Percentiles rank a stretch among this genome's conserved stretches.
Evolutionary conservation across 2,888 invertebrate species (phyloP).

Genomic region (Tetropium fuscum): DNA sequence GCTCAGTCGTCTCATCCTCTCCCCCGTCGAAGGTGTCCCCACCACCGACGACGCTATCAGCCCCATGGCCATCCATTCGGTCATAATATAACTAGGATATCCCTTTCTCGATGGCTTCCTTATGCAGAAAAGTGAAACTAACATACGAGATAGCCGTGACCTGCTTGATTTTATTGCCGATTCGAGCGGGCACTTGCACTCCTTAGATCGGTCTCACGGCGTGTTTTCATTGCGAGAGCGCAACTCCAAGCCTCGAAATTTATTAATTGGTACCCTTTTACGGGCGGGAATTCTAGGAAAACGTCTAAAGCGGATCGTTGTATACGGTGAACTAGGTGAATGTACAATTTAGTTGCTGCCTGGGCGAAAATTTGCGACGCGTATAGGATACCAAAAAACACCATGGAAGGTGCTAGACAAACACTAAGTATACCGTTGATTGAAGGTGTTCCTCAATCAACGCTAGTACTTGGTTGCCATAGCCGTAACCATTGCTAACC

Average conservation of each 20-base stretch:
- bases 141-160: conserved; percentile 55
- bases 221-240: conserved; percentile 22
- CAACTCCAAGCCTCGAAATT: conserved; percentile 21
- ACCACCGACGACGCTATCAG: not conserved
- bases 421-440: too few species aligned
- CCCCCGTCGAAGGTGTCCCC: conserved; percentile 13
- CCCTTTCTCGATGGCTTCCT: conserved; percentile 59
- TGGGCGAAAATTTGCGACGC: too few species aligned
- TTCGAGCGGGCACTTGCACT: conserved; percentile 10
- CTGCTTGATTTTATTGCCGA: conserved; percentile 42
- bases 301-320: not conserved
- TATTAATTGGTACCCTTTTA: conserved; percentile 12
- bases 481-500: too few species aligned
- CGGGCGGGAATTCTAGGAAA: conserved; percentile 6
- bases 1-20: not conserved
- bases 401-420: too few species aligned
- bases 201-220: conserved; percentile 7
- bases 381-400: too few species aligned
- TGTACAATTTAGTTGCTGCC: too few species aligned
- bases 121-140: conserved; percentile 48
- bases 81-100: conserved; percentile 56
- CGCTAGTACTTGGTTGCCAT: too few species aligned
- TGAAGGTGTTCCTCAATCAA: too few species aligned
- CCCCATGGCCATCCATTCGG: conserved; percentile 19
- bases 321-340: not conserved